phyloP scores from a whole-genome alignment of 2,797 vertebrate genomes.

The Channa striata region DNA sequence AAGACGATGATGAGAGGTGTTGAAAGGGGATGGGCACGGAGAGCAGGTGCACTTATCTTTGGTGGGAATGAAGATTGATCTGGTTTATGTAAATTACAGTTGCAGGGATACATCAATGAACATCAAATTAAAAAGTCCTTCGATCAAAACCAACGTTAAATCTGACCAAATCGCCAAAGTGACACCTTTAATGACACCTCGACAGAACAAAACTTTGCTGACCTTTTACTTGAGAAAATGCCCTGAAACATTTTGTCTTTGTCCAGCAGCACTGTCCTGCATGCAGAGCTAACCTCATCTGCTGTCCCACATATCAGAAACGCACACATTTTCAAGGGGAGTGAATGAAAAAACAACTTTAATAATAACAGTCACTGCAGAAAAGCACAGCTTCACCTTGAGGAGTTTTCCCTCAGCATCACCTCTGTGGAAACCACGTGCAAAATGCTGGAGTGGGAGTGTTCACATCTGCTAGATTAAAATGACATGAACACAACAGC shows the following conservation, averaged over 20 bases:
- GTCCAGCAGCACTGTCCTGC: constrained; percentile 31
- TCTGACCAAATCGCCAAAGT: constrained; percentile 79
- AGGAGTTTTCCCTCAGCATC: constrained; percentile 28
- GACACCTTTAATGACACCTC: constrained; percentile 48
- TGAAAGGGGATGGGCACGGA: constrained; percentile 37
- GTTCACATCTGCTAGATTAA: constrained; percentile 28
- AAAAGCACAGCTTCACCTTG: constrained; percentile 43
- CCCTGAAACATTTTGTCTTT: constrained; percentile 21
- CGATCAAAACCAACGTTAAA: constrained; percentile 67
- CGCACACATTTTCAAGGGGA: constrained; percentile 34
- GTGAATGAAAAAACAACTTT: constrained; percentile 14
- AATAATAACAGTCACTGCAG: constrained; percentile 39
- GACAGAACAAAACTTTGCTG: constrained; percentile 22
- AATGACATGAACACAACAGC: constrained; percentile 1
- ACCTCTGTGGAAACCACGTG: constrained; percentile 44
- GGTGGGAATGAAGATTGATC: constrained; percentile 87
- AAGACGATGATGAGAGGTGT: constrained; percentile 36
- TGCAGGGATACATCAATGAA: constrained; percentile 58
- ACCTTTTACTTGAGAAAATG: constrained; percentile 9
- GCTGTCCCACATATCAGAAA: constrained; percentile 72
- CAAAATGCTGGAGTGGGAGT: too few relatives aligned
- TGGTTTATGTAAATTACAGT: constrained; percentile 72
- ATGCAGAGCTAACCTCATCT: constrained; percentile 37
- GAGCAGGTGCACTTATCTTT: constrained; percentile 68
- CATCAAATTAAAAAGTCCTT: constrained; percentile 59